These are phyloP conservation scores for Hemiprocne comata DNA, from an alignment of 2,113 vertebrate genomes.

Conservation along the genomic window DNA sequence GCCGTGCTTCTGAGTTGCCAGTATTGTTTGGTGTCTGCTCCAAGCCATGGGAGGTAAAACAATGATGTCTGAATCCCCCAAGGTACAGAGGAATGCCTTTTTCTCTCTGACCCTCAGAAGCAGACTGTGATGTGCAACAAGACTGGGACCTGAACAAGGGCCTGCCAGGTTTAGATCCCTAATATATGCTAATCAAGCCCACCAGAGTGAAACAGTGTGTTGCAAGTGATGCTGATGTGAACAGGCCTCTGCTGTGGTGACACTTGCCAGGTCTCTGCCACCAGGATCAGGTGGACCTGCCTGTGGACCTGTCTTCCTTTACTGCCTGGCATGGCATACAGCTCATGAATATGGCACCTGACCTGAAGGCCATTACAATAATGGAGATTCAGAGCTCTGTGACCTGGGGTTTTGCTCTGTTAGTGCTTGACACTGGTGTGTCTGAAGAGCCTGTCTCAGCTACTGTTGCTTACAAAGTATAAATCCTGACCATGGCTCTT, in stretches of 20 bases:
- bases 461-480: neutral
- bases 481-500: neutral
- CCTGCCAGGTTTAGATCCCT: neutral
- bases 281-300: neutral
- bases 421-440: neutral
- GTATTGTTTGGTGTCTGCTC: conserved; percentile 22
- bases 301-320: neutral
- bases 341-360: accelerated
- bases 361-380: neutral
- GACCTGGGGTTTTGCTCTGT: neutral
- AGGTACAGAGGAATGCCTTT: conserved; percentile 3
- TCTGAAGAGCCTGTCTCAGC: neutral
- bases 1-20: conserved; percentile 12
- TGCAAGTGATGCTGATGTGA: neutral
- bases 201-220: accelerated
- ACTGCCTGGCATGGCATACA: neutral
- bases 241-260: neutral
- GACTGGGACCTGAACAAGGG: neutral
- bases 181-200: neutral
- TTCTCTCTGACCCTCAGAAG: neutral
- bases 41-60: neutral
- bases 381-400: neutral
- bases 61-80: neutral
- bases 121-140: neutral
- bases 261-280: neutral